Percentiles rank a stretch among this genome's conserved stretches.
Evolutionary conservation across 2,113 vertebrate genomes (phyloP).

Genomic region (Otocyon megalotis): DNA sequence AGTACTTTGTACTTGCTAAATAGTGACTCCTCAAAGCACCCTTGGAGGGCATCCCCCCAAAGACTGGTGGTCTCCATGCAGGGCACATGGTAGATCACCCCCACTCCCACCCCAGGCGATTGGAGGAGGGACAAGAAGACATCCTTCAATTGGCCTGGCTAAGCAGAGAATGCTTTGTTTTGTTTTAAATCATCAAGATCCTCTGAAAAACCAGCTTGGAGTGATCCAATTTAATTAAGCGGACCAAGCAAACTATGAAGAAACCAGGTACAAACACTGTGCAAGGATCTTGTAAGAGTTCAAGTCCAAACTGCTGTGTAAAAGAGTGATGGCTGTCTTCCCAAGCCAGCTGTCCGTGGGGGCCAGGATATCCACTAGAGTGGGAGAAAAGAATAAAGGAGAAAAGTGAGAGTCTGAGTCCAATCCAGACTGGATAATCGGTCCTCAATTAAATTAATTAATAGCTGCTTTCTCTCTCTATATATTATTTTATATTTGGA

Average conservation of each 20-base stretch:
- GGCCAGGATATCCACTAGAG: neutral
- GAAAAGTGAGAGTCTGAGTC: neutral
- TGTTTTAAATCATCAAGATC: neutral
- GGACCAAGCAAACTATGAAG: neutral
- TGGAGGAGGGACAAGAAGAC: neutral
- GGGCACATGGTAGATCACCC: fast-evolving
- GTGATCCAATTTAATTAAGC: neutral
- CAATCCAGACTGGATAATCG: neutral
- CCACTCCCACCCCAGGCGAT: neutral
- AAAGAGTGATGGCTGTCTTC: neutral
- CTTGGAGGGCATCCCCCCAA: too few relatives aligned
- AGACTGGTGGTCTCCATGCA: neutral
- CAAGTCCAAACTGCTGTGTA: neutral
- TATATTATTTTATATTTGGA: neutral
- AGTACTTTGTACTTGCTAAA: neutral
- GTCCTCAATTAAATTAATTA: neutral
- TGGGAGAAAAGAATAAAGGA: neutral
- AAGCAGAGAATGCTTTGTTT: neutral
- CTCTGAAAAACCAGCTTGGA: neutral
- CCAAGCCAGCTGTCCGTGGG: neutral
- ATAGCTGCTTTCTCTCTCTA: neutral
- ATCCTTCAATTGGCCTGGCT: neutral
- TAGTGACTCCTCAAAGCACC: neutral
- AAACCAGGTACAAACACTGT: neutral
- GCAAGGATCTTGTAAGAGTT: neutral